phyloP scores from a whole-genome alignment of 2,113 vertebrate species.

The Colius striatus region DNA sequence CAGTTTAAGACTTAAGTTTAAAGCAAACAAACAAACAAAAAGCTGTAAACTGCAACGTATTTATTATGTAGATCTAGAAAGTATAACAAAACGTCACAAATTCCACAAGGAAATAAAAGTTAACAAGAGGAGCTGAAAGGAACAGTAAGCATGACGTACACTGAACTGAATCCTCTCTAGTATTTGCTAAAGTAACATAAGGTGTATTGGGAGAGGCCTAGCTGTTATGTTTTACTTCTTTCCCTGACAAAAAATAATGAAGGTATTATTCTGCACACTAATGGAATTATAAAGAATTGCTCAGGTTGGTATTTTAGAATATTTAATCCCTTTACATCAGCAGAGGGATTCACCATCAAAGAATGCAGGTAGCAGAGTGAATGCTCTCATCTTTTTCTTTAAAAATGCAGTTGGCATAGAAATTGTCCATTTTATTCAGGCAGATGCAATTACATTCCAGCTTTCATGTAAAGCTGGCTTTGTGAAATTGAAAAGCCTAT shows the following conservation, averaged over 20 bases:
- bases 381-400: conserved; percentile 47
- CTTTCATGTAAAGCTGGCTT: conserved; percentile 59
- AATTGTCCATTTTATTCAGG: conserved; percentile 54
- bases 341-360: background rate
- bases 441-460: conserved; percentile 51
- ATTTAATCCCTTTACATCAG: conserved; percentile 35
- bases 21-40: background rate
- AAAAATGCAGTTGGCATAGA: conserved; percentile 38
- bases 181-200: background rate
- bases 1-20: background rate
- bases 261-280: background rate
- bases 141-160: background rate
- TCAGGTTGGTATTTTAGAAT: conserved; percentile 12
- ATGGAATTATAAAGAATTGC: conserved; percentile 6
- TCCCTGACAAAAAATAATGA: background rate
- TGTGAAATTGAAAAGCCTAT: conserved; percentile 15
- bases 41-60: background rate
- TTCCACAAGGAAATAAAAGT: background rate
- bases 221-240: background rate
- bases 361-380: background rate
- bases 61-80: background rate
- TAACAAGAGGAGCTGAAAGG: background rate
- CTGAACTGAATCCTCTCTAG: background rate
- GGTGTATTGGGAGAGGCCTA: background rate
- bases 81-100: background rate